Evolutionary conservation across 2,113 vertebrate species (phyloP).

Genomic region (Xerus inauris): DNA sequence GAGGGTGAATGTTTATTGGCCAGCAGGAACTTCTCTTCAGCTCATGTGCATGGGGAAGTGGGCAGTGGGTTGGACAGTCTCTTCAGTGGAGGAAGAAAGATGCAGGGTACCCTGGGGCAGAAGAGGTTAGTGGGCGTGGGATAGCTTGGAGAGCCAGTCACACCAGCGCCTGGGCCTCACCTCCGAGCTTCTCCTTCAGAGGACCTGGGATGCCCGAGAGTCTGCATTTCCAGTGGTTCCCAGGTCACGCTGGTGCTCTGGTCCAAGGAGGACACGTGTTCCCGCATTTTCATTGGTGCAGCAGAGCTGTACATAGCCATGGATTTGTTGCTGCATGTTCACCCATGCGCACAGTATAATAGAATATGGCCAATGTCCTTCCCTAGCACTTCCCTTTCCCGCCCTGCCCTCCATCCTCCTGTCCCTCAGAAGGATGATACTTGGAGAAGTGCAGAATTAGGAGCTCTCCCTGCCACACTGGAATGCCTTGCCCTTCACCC

Average conservation of each 20-base stretch:
- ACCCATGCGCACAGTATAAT: too few relatives aligned
- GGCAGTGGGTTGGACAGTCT: neutral
- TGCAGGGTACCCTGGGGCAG: too few relatives aligned
- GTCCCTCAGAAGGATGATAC: too few relatives aligned
- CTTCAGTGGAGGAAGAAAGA: neutral
- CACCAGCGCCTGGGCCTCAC: fast-evolving
- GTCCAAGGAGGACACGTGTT: neutral
- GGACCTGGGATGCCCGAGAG: too few relatives aligned
- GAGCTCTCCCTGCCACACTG: too few relatives aligned
- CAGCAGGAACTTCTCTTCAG: fast-evolving
- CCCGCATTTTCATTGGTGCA: too few relatives aligned
- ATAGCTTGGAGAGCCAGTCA: fast-evolving
- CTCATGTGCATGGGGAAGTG: too few relatives aligned
- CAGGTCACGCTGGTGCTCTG: neutral
- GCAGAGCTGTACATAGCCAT: fast-evolving
- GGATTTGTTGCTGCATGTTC: too few relatives aligned
- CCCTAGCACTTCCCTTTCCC: too few relatives aligned
- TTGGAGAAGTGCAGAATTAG: neutral
- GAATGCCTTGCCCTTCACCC: neutral
- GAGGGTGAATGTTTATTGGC: neutral
- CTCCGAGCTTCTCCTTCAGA: neutral
- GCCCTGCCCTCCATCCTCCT: too few relatives aligned
- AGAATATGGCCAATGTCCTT: too few relatives aligned
- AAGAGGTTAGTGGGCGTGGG: fast-evolving
- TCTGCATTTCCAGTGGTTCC: neutral